Evolutionary conservation across 2,888 invertebrate genomes (phyloP), one percentile per base, ranked within the genome.

Genomic region (Xestobium rufovillosum): DNA sequence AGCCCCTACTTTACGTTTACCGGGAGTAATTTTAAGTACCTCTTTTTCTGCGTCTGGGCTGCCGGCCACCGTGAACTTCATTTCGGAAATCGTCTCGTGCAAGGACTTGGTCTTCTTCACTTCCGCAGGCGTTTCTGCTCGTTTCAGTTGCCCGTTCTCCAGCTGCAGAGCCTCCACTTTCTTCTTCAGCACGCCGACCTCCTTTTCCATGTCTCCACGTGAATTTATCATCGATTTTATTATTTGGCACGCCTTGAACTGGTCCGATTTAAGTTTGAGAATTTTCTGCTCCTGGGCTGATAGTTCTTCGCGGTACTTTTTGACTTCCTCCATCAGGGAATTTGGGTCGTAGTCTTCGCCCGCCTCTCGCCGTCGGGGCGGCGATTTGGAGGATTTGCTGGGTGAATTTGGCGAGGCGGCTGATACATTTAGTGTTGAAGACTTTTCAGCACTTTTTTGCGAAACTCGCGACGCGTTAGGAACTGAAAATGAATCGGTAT

Each of bases 161-260:
- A n/a, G 6, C 26, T 3, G 13, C 26, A 60, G 45, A 31, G 50
- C 42, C 36, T 43, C 45, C 38, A 53, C 52, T 33, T 53, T 51
- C 35, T 45, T 45, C 42, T 61, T 59, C 37, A 66, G 45, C n/a
- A 51, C 47, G 3, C 50, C 54, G n/a, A n/a, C n/a, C n/a, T n/a
- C n/a, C n/a, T n/a, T n/a, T n/a, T n/a, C 56, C 16, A 55, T 51
- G 33, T 54, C 58, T 36, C 59, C 63, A 29, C 54, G 53, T 26
- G 53, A 55, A 11, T 55, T 57, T 27, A 66, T 56, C 52, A 67
- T 57, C 25, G 50, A 56, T 43, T 67, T 61, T 32, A 68, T 61
- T 23, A 66, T 61, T 37, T 61, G 57, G 44, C 63, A 66, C 3
- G 66, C 64, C 45, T 66, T 67, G 27, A 59, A 43, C 40, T 65